Conservation (phyloP, 2,113 vertebrate genomes). For the Chloebia gouldiae region DNA sequence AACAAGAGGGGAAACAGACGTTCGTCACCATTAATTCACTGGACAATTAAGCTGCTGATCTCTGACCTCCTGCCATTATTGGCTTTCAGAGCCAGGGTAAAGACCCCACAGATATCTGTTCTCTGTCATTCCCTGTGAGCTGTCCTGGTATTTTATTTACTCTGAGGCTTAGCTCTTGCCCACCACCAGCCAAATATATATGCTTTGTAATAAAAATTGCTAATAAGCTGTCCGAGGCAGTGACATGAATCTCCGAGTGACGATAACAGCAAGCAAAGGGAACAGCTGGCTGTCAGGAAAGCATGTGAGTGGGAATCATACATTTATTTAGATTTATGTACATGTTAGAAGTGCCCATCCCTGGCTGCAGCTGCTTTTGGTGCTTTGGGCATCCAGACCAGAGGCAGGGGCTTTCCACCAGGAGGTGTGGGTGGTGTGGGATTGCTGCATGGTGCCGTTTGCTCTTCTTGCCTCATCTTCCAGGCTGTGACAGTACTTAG, state of each 20-base stretch:
- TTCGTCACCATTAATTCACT: slow-evolving; percentile 58
- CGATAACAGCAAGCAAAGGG: neutral
- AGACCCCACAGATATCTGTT: slow-evolving; percentile 57
- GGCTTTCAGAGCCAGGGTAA: slow-evolving; percentile 32
- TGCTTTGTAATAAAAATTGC: slow-evolving; percentile 16
- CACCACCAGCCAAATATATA: slow-evolving; percentile 11
- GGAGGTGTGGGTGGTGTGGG: neutral
- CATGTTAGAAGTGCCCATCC: neutral
- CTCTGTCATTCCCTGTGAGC: slow-evolving; percentile 10
- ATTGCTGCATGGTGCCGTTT: neutral
- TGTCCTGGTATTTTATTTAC: slow-evolving; percentile 41
- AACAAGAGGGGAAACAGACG: slow-evolving; percentile 59
- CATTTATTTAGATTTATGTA: slow-evolving; percentile 24
- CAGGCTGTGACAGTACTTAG: neutral
- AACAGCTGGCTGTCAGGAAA: slow-evolving; percentile 31
- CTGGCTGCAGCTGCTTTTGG: neutral
- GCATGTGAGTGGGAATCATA: neutral
- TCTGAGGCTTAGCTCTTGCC: slow-evolving; percentile 45
- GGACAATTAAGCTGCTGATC: slow-evolving; percentile 50
- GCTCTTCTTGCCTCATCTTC: neutral
- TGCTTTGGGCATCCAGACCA: neutral
- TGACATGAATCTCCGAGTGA: neutral
- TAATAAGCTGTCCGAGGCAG: slow-evolving; percentile 22
- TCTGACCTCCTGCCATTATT: slow-evolving; percentile 54
- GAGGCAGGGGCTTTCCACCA: neutral